phyloP scores from a whole-genome alignment of 1,140 invertebrate genomes.

The Pogonus chalceus region DNA sequence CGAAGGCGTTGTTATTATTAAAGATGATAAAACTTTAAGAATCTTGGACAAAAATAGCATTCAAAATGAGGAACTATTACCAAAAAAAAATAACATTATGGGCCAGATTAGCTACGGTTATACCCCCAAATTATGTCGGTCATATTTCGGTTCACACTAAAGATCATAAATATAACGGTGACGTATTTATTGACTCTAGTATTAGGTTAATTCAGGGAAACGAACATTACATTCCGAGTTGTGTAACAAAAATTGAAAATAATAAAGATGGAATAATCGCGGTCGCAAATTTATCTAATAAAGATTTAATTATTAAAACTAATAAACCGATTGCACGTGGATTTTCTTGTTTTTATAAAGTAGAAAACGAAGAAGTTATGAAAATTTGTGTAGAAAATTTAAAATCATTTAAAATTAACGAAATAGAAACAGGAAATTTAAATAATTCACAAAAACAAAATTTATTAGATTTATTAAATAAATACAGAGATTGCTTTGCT shows the following conservation, averaged over 20 bases:
- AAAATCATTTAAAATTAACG: not conserved
- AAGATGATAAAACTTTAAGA: too few relatives aligned
- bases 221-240: not conserved
- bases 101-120: too few relatives aligned
- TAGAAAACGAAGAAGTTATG: not conserved
- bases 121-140: too few relatives aligned
- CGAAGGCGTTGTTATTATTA: too few relatives aligned
- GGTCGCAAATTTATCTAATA: not conserved
- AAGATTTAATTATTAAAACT: not conserved
- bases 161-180: too few relatives aligned
- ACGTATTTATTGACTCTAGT: not conserved
- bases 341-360: not conserved
- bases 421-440: not conserved
- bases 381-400: not conserved
- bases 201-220: not conserved
- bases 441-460: not conserved
- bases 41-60: too few relatives aligned
- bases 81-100: too few relatives aligned
- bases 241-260: not conserved
- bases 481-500: slow-evolving; percentile 10
- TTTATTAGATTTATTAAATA: not conserved
- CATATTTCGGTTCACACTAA: too few relatives aligned
- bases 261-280: not conserved
- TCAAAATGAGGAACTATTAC: too few relatives aligned
- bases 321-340: not conserved